Conservation (phyloP, 2,113 vertebrate species). For the Patagioenas fasciata region DNA sequence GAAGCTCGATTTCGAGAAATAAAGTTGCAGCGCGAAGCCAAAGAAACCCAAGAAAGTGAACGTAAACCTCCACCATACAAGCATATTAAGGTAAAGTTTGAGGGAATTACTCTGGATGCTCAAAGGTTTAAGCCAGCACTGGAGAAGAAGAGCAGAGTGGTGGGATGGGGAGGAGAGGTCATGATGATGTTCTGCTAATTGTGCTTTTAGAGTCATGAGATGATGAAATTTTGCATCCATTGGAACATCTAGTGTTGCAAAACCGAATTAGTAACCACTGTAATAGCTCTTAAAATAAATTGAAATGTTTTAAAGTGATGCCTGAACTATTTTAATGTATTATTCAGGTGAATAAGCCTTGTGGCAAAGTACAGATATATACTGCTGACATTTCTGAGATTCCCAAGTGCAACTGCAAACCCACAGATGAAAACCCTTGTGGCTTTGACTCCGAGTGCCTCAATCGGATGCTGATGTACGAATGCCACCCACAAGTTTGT, state of each 20-base stretch:
- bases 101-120: not conserved
- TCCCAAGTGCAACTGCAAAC: constrained; percentile 98
- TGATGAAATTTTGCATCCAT: not conserved
- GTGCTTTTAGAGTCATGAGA: not conserved
- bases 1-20: constrained; percentile 91
- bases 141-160: not conserved
- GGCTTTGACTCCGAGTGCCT: constrained; percentile 95
- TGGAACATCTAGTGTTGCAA: not conserved
- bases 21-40: constrained; percentile 89
- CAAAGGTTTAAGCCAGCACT: not conserved
- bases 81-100: constrained; percentile 88
- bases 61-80: constrained; percentile 95
- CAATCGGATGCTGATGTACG: constrained; percentile 97
- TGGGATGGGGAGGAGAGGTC: not conserved
- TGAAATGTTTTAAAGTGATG: not conserved
- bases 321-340: not conserved
- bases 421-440: constrained; percentile 89
- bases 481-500: constrained; percentile 96
- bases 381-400: constrained; percentile 95
- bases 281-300: not conserved
- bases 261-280: not conserved
- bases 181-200: not conserved
- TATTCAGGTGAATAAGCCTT: constrained; percentile 90
- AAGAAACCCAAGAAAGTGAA: constrained; percentile 92
- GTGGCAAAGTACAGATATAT: constrained; percentile 92